These are phyloP conservation scores for Pseudolaguvia tuberculata DNA, from an alignment of 2,113 vertebrate species.

Conservation along the genomic window DNA sequence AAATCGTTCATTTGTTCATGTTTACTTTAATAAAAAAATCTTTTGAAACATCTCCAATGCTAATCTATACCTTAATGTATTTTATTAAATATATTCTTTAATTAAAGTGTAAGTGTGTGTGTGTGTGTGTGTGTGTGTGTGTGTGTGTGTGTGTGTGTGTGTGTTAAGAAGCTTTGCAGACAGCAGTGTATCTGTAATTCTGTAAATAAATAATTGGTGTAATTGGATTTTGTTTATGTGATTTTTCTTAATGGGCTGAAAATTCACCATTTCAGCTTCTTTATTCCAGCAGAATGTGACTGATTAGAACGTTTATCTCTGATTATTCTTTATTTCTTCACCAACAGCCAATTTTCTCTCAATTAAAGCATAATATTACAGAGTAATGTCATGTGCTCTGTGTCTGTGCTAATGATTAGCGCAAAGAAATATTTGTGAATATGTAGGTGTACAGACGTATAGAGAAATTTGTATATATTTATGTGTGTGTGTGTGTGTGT, in stretches of 20 bases:
- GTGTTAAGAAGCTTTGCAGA: conserved; percentile 64
- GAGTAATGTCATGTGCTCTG: conserved; percentile 57
- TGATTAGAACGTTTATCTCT: conserved; percentile 77
- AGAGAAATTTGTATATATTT: too few relatives aligned
- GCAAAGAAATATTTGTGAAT: conserved; percentile 30
- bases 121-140: conserved; percentile 57
- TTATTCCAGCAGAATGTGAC: conserved; percentile 77
- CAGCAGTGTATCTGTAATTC: conserved; percentile 68
- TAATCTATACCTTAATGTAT: neutral
- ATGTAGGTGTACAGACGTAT: conserved; percentile 13
- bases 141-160: conserved; percentile 57
- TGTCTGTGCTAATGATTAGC: conserved; percentile 40
- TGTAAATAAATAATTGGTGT: conserved; percentile 74
- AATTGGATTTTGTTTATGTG: conserved; percentile 77
- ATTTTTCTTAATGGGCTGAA: conserved; percentile 81
- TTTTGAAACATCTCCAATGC: conserved; percentile 2
- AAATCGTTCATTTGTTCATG: too few relatives aligned
- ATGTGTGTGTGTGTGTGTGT: conserved; percentile 36
- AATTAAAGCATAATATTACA: conserved; percentile 81
- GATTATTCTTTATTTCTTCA: conserved; percentile 71
- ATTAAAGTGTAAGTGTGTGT: conserved; percentile 54
- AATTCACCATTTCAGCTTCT: conserved; percentile 76
- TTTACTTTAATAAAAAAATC: too few relatives aligned
- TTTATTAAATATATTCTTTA: neutral
- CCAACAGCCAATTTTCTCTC: conserved; percentile 76